Percentiles rank a stretch among this genome's conserved stretches.
Conservation (phyloP, 2,797 vertebrate species). For the Oryzias dopingdopingensis region DNA sequence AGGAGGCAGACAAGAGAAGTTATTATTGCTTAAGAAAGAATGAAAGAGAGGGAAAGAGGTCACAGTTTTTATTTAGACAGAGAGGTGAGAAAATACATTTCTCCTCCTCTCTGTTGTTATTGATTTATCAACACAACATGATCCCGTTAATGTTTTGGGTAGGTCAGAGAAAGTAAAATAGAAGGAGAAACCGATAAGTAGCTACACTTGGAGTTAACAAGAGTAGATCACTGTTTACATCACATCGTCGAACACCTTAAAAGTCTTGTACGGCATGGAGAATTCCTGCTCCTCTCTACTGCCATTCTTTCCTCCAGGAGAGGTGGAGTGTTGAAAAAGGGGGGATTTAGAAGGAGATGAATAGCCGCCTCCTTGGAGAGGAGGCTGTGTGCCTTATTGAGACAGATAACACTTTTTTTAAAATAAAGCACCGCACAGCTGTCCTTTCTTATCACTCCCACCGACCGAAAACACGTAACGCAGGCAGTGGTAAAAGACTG, state of each 20-base stretch:
- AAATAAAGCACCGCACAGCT: slow-evolving; percentile 73
- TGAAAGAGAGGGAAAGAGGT: slow-evolving; percentile 4
- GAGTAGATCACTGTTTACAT: slow-evolving; percentile 25
- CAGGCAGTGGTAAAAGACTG: slow-evolving; percentile 63
- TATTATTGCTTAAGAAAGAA: slow-evolving; percentile 42
- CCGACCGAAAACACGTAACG: slow-evolving; percentile 62
- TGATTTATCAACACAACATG: slow-evolving; percentile 45
- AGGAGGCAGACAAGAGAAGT: slow-evolving; percentile 37
- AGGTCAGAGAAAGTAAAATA: slow-evolving; percentile 18
- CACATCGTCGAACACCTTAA: slow-evolving; percentile 19
- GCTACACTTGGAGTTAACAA: not conserved
- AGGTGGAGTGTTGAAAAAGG: slow-evolving; percentile 21
- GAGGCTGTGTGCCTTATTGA: slow-evolving; percentile 52
- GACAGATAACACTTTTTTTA: slow-evolving; percentile 61
- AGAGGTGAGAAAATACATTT: slow-evolving; percentile 33
- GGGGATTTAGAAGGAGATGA: slow-evolving; percentile 21
- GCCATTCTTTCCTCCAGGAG: slow-evolving; percentile 1
- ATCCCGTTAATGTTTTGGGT: slow-evolving; percentile 39
- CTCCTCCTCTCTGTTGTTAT: slow-evolving; percentile 35
- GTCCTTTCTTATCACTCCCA: slow-evolving; percentile 72
- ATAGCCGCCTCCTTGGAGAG: slow-evolving; percentile 38
- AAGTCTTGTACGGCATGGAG: slow-evolving; percentile 9
- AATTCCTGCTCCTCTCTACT: slow-evolving; percentile 7
- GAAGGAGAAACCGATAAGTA: slow-evolving; percentile 3
- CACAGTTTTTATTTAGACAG: slow-evolving; percentile 34